Percentiles rank a stretch among this genome's conserved stretches.
phyloP scores from a whole-genome alignment of 2,797 vertebrate species.

The Lutjanus argentimaculatus region DNA sequence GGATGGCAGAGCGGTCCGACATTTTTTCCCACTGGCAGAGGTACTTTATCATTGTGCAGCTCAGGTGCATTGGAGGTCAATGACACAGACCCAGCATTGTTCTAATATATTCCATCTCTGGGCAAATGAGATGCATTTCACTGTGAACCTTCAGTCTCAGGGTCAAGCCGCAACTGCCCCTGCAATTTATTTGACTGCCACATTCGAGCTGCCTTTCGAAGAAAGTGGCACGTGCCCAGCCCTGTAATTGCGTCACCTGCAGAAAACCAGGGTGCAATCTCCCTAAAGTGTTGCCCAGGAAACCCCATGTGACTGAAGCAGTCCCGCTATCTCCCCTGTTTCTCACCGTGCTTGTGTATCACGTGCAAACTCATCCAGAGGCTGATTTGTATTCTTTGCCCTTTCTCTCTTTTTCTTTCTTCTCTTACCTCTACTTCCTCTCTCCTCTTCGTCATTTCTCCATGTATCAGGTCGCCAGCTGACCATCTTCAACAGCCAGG shows the following conservation, averaged over 20 bases:
- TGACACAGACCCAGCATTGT: slow-evolving; percentile 72
- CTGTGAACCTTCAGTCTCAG: slow-evolving; percentile 63
- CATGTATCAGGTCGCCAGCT: slow-evolving; percentile 92
- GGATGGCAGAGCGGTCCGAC: slow-evolving; percentile 43
- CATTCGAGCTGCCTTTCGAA: slow-evolving; percentile 53
- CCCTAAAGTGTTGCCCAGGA: slow-evolving; percentile 75
- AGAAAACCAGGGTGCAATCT: slow-evolving; percentile 67
- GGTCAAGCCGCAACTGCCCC: slow-evolving; percentile 68
- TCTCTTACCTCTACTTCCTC: slow-evolving; percentile 26
- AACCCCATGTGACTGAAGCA: slow-evolving; percentile 62
- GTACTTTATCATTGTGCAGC: slow-evolving; percentile 78
- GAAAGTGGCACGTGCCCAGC: slow-evolving; percentile 46
- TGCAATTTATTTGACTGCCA: slow-evolving; percentile 78
- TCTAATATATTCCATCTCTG: slow-evolving; percentile 80
- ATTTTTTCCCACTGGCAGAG: slow-evolving; percentile 57
- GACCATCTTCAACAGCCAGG: slow-evolving; percentile 98
- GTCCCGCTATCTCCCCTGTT: slow-evolving; percentile 39
- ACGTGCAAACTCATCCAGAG: slow-evolving; percentile 39
- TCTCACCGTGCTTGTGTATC: slow-evolving; percentile 34
- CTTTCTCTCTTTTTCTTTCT: slow-evolving; percentile 40
- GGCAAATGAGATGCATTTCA: slow-evolving; percentile 79
- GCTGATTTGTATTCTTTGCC: slow-evolving; percentile 66
- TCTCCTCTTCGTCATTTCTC: slow-evolving; percentile 21
- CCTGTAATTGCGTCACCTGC: slow-evolving; percentile 53
- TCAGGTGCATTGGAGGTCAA: slow-evolving; percentile 78